Conservation (phyloP, 1,140 invertebrate genomes). For the Acromyrmex charruanus region DNA sequence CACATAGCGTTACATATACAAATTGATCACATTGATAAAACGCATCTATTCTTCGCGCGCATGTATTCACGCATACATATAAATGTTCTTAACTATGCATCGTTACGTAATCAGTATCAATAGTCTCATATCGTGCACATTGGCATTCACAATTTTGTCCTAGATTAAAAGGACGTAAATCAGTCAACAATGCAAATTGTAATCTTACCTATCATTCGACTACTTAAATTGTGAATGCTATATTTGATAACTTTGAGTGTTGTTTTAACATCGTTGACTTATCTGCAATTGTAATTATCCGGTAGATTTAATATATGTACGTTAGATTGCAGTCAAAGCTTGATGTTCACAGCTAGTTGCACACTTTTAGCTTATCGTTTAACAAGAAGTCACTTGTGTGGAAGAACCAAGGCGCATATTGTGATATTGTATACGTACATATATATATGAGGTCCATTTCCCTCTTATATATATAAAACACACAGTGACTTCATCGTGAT, state of each 20-base stretch:
- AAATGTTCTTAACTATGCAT: conserved; percentile 27
- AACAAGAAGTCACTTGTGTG: conserved; percentile 47
- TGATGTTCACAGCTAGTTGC: conserved; percentile 21
- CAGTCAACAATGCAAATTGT: conserved; percentile 56
- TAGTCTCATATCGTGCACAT: background rate
- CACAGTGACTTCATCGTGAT: conserved; percentile 51
- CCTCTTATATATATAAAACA: conserved; percentile 18
- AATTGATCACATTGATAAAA: conserved; percentile 74
- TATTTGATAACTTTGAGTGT: conserved; percentile 49
- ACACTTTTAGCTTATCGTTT: conserved; percentile 36
- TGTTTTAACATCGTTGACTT: conserved; percentile 49
- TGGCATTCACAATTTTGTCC: conserved; percentile 54
- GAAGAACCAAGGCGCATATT: conserved; percentile 63
- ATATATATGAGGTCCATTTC: conserved; percentile 13
- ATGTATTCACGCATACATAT: conserved; percentile 35
- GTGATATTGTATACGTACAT: background rate
- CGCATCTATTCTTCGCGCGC: conserved; percentile 25
- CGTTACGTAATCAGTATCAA: conserved; percentile 56
- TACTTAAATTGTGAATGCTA: conserved; percentile 57
- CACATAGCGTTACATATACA: conserved; percentile 62
- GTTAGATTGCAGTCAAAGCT: conserved; percentile 16
- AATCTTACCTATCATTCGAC: conserved; percentile 38
- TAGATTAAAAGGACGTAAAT: conserved; percentile 60
- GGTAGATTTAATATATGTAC: conserved; percentile 23
- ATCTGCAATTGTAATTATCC: background rate